These are phyloP conservation scores for Thalassoma bifasciatum DNA, from an alignment of 2,113 vertebrate species.

Conservation along the genomic window DNA sequence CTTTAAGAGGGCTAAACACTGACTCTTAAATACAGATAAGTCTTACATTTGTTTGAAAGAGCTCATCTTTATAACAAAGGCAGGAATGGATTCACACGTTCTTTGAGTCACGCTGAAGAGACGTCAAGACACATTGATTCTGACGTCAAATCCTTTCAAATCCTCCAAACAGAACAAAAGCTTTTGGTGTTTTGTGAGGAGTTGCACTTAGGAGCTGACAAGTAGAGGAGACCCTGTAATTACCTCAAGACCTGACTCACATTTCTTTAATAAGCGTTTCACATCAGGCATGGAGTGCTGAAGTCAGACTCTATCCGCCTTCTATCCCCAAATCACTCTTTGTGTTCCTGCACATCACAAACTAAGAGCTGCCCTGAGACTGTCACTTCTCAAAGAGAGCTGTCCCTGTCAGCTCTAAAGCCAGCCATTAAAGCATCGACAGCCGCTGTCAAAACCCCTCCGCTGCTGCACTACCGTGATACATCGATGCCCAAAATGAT, in stretches of 20 bases:
- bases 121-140: conserved; percentile 14
- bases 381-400: conserved; percentile 51
- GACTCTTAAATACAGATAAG: background rate
- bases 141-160: conserved; percentile 18
- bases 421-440: conserved; percentile 46
- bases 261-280: conserved; percentile 17
- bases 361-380: conserved; percentile 35
- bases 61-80: background rate
- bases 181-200: conserved; percentile 2
- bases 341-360: conserved; percentile 26
- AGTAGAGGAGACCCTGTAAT: conserved; percentile 16
- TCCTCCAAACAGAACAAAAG: background rate
- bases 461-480: conserved; percentile 37
- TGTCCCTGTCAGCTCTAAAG: conserved; percentile 33
- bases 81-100: background rate
- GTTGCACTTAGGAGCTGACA: conserved; percentile 25
- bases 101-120: background rate
- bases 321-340: conserved; percentile 9
- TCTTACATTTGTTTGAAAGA: background rate
- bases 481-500: conserved; percentile 25
- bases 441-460: conserved; percentile 46
- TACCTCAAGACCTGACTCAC: conserved; percentile 26
- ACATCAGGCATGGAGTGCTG: conserved; percentile 21
- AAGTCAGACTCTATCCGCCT: conserved; percentile 12
- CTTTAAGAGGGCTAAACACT: too few relatives aligned